Evolutionary conservation across 2,113 vertebrate genomes (phyloP).

Genomic region (Myiozetetes cayanensis): DNA sequence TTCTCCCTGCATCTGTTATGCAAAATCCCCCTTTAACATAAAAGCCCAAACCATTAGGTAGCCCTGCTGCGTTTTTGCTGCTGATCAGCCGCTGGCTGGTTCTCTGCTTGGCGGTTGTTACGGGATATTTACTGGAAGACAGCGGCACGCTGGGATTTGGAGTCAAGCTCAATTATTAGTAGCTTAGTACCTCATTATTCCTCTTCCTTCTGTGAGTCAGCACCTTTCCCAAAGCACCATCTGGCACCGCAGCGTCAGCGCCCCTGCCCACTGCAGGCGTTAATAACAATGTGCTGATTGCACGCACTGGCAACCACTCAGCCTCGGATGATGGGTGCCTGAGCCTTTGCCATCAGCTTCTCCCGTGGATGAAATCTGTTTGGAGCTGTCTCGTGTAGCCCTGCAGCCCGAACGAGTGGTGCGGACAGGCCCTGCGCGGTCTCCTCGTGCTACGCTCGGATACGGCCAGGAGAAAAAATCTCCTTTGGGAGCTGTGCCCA

Average conservation of each 20-base stretch:
- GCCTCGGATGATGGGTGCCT: neutral
- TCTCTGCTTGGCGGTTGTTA: neutral
- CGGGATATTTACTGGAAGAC: neutral
- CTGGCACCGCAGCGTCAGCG: neutral
- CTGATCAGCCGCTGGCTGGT: neutral
- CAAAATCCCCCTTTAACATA: neutral
- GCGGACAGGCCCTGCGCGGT: too few relatives aligned
- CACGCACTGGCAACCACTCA: neutral
- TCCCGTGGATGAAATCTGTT: neutral
- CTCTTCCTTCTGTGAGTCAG: conserved; percentile 20
- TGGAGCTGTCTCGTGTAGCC: neutral
- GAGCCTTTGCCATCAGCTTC: neutral
- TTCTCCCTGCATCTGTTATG: fast-evolving
- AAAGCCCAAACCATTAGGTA: neutral
- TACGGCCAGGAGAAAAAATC: neutral
- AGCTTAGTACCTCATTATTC: neutral
- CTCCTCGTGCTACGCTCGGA: fast-evolving
- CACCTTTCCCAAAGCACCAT: neutral
- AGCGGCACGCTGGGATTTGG: neutral
- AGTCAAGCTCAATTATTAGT: conserved; percentile 19
- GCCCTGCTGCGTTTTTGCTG: neutral
- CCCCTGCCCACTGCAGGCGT: neutral
- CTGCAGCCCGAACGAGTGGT: neutral
- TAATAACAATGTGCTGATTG: neutral
- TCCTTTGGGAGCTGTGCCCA: neutral